These are phyloP conservation scores for Noctuana brunneofusca DNA, from an alignment of 2,888 invertebrate genomes.

Conservation along the genomic window DNA sequence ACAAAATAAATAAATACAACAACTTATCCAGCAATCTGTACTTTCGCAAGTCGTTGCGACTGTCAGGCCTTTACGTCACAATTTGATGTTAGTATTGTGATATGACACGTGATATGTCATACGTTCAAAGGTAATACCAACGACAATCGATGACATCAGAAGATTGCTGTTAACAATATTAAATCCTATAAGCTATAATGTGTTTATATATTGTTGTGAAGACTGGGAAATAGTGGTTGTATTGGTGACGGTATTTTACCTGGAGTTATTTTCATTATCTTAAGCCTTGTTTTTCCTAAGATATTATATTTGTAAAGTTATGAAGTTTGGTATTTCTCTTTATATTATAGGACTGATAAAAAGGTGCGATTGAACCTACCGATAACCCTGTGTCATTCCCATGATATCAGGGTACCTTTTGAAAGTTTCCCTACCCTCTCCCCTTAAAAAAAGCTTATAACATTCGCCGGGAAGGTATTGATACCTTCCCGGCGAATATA, in stretches of 20 bases:
- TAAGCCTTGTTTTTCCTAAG: background rate
- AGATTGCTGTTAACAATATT: conserved; percentile 9
- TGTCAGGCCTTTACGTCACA: conserved; percentile 39
- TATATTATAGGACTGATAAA: too few species aligned
- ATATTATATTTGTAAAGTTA: background rate
- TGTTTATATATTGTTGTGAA: conserved; percentile 2
- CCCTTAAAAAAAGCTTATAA: too few species aligned
- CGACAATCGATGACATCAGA: conserved; percentile 17
- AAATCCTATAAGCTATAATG: background rate
- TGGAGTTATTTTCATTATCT: too few species aligned
- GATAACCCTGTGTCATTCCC: too few species aligned
- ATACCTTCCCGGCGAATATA: too few species aligned
- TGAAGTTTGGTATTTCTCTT: too few species aligned
- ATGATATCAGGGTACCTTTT: too few species aligned
- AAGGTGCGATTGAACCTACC: too few species aligned
- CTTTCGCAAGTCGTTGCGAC: conserved; percentile 14
- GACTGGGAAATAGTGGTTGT: background rate
- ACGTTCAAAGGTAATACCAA: conserved; percentile 28
- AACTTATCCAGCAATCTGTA: conserved; percentile 8
- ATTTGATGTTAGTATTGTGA: conserved; percentile 39
- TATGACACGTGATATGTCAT: conserved; percentile 40
- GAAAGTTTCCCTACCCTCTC: too few species aligned
- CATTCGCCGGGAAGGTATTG: too few species aligned
- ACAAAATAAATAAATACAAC: conserved; percentile 9
- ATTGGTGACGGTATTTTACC: background rate